Base-by-base conservation (phyloP, 2,888 invertebrate genomes). In the Sesia apiformis region DNA sequence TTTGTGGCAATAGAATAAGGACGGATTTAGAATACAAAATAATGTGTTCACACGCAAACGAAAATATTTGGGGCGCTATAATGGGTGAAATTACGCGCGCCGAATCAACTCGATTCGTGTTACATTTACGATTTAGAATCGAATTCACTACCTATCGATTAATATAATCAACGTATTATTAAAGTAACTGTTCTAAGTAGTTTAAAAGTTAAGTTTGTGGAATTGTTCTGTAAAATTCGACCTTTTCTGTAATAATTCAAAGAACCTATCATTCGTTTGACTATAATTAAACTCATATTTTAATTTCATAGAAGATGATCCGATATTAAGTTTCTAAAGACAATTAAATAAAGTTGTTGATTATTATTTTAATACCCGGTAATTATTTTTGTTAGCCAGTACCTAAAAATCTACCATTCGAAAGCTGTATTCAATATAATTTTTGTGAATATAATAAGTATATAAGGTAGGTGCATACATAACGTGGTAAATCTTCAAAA, bases 71-170 rank as follows among this genome's bases (percentile, higher is more conserved):
- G 74, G 69, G 68, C 67, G 72, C 63, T 70, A 52, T 81, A 81
- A 82, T 83, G 73, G 78, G 71, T 77, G 75, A 78, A 79, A 84
- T 82, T 78, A 84, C 70, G 75, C 78, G 75, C 68, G 69, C 72
- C 77, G 78, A 84, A 82, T 83, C 73, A 72, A 69, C 70, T 76
- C 71, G 70, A 76, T 76, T 77, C 75, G 74, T 71, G 75, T 81
- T 82, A 78, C 80, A 23, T 23, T 23, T 23, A 23, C 23, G 77
- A 79, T 81, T 81, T 74, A 74, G 69, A 74, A 75, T 78, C 74
- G 76, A 76, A 77, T 78, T 52, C 50, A 76, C 70, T 72, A 71
- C 7, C 49, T 78, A 83, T 81, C 79, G 76, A 79, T 83, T 81
- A 76, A 74, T 80, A 81, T 83, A 76, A 81, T 76, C 74, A 23